phyloP scores from a whole-genome alignment of 2,888 invertebrate genomes.

The Sesia apiformis region DNA sequence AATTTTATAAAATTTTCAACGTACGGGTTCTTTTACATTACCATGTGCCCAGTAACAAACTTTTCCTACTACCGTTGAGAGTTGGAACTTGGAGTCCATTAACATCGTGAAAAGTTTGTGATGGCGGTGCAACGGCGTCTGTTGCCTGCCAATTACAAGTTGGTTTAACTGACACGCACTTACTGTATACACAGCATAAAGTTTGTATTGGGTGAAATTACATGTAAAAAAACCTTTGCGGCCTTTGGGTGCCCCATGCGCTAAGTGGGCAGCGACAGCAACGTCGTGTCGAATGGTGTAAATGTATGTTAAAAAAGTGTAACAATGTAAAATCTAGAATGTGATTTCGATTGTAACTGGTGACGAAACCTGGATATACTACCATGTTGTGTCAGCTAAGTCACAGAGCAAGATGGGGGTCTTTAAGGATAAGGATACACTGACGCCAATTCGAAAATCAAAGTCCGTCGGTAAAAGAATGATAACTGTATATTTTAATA shows the following conservation, averaged over 20 bases:
- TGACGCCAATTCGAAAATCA: too few relatives aligned
- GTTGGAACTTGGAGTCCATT: slow-evolving; percentile 9
- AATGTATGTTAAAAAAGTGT: too few relatives aligned
- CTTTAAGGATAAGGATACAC: too few relatives aligned
- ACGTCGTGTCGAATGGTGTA: background rate
- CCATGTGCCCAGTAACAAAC: background rate
- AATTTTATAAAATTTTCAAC: background rate
- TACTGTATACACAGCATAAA: background rate
- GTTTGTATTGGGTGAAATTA: background rate
- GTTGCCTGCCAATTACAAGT: slow-evolving; percentile 13
- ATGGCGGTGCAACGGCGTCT: slow-evolving; percentile 6
- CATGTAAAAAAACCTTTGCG: background rate
- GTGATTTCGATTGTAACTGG: too few relatives aligned
- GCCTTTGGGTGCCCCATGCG: background rate
- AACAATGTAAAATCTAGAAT: too few relatives aligned
- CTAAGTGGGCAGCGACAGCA: background rate
- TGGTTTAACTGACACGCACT: background rate
- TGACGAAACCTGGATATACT: too few relatives aligned
- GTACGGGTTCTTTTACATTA: background rate
- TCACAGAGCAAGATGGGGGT: too few relatives aligned
- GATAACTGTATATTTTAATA: too few relatives aligned
- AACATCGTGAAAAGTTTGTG: slow-evolving; percentile 12
- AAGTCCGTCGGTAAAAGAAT: too few relatives aligned
- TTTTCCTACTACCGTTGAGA: slow-evolving; percentile 3
- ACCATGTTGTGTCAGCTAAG: too few relatives aligned